Percentiles rank a stretch among this genome's conserved stretches.
These are phyloP conservation scores for Chrysaora quinquecirrha DNA, from an alignment of 30 jellyfish, hydroid and myxozoan species.

Conservation along the genomic window DNA sequence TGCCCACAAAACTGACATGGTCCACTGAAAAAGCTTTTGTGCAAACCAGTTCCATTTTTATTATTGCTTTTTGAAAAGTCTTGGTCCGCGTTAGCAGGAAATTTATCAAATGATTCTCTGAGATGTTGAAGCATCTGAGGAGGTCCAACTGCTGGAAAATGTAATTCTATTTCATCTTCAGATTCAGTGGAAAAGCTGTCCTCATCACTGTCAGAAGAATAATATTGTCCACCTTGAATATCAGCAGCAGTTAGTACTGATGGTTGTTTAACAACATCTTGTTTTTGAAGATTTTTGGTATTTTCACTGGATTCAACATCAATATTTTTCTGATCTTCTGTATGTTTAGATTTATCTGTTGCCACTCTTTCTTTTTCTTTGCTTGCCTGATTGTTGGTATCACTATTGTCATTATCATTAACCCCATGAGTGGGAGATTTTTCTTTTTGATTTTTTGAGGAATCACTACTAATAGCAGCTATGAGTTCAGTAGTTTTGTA, in stretches of 20 bases:
- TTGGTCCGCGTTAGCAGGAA: neutral
- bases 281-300: neutral
- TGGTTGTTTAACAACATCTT: neutral
- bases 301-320: neutral
- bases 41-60: slow-evolving; percentile 16
- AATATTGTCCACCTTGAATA: neutral
- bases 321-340: neutral
- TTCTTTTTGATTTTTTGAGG: neutral
- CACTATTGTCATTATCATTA: neutral
- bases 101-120: slow-evolving; percentile 14
- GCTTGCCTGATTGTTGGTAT: neutral
- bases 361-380: neutral
- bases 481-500: too few relatives aligned
- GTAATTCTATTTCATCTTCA: slow-evolving; percentile 9
- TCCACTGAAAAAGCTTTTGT: slow-evolving; percentile 67
- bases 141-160: slow-evolving; percentile 76
- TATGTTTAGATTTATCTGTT: neutral
- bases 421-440: neutral
- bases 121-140: slow-evolving; percentile 72
- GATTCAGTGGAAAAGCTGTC: neutral
- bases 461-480: neutral
- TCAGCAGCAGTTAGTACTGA: too few relatives aligned
- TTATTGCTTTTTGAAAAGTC: neutral
- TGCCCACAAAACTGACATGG: slow-evolving; percentile 77
- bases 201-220: slow-evolving; percentile 31